phyloP scores from a whole-genome alignment of 1,140 invertebrate species.

The Drosophila ogumai region DNA sequence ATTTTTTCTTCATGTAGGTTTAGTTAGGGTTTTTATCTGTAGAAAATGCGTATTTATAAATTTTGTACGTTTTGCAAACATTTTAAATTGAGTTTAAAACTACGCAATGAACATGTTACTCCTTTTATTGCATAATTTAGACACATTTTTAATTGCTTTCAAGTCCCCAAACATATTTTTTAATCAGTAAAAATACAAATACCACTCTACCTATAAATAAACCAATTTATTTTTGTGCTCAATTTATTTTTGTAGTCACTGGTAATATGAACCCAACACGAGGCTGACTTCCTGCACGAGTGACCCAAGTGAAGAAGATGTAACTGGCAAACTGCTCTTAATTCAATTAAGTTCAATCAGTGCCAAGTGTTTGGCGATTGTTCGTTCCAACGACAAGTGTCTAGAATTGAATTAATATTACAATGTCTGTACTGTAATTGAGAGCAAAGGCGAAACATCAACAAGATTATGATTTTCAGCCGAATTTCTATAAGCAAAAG shows the following conservation, averaged over 20 bases:
- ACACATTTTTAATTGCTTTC: neutral
- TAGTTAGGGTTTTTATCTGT: too few species aligned
- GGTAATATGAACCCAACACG: constrained; percentile 9
- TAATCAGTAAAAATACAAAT: neutral
- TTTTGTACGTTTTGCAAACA: neutral
- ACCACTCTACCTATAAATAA: neutral
- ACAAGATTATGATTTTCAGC: neutral
- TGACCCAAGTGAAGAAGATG: constrained; percentile 43
- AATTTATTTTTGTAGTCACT: constrained; percentile 1
- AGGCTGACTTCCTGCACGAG: constrained; percentile 48
- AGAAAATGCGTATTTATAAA: too few species aligned
- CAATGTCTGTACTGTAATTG: constrained; percentile 31
- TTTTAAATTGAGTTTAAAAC: neutral
- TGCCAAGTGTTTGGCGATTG: constrained; percentile 66
- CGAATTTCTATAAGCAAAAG: neutral
- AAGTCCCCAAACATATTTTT: neutral
- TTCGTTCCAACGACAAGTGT: constrained; percentile 48
- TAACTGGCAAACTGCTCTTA: constrained; percentile 64
- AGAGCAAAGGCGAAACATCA: constrained; percentile 5
- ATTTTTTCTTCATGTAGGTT: neutral
- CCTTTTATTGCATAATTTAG: neutral
- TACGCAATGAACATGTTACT: neutral
- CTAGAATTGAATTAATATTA: constrained; percentile 72
- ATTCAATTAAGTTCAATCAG: constrained; percentile 80
- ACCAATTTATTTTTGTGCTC: neutral